Percentiles rank a stretch among this genome's conserved stretches.
These are phyloP conservation scores for Luperina testacea DNA, from an alignment of 2,888 invertebrate species.

Conservation along the genomic window DNA sequence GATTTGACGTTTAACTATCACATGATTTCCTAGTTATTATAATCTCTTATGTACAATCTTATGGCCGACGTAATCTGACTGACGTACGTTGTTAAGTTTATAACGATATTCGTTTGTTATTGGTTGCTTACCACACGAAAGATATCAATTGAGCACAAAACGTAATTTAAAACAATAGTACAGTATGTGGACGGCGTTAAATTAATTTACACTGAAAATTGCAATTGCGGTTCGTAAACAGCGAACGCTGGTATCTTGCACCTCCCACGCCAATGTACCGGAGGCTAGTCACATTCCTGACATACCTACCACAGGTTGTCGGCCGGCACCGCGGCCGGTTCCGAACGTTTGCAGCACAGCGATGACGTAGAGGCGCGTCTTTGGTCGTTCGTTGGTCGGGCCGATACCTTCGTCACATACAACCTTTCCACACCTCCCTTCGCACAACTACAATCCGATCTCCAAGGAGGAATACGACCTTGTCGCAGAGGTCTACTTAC, in stretches of 20 bases:
- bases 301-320: conserved; percentile 87
- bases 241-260: conserved; percentile 76
- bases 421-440: conserved; percentile 67
- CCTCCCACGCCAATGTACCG: conserved; percentile 85
- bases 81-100: conserved; percentile 11
- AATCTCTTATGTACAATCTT: conserved; percentile 7
- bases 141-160: conserved; percentile 9
- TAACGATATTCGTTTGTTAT: conserved; percentile 15
- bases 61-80: conserved; percentile 22
- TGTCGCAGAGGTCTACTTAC: conserved; percentile 66
- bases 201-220: conserved; percentile 67
- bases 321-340: conserved; percentile 84
- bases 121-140: conserved; percentile 12
- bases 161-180: conserved; percentile 20
- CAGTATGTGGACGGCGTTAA: conserved; percentile 35
- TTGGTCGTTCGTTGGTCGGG: conserved; percentile 79
- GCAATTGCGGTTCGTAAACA: conserved; percentile 76
- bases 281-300: conserved; percentile 86
- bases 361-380: conserved; percentile 82
- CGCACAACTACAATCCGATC: conserved; percentile 41
- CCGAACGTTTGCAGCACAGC: conserved; percentile 76
- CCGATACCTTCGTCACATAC: conserved; percentile 64
- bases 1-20: conserved; percentile 7
- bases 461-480: conserved; percentile 63
- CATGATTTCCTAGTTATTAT: conserved; percentile 30